Conservation (phyloP, 2,888 invertebrate genomes). For the Ophion costatus region DNA sequence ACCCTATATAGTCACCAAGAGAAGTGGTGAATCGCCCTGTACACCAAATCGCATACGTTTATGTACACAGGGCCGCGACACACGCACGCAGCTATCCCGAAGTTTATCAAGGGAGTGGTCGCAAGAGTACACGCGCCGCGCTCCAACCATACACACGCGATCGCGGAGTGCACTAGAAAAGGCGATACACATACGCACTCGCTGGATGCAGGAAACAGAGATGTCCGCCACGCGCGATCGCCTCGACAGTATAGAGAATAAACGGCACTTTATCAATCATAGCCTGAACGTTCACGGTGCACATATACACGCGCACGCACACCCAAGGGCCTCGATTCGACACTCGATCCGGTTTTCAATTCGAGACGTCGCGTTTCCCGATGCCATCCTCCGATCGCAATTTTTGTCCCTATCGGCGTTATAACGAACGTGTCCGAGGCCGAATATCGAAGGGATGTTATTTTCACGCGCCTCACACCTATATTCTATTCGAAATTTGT, state of each 20-base stretch:
- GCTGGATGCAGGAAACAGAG: slow-evolving; percentile 38
- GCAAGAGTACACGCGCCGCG: background rate
- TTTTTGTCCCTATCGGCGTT: slow-evolving; percentile 27
- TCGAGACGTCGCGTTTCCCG: slow-evolving; percentile 49
- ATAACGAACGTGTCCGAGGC: slow-evolving; percentile 24
- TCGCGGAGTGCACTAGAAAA: background rate
- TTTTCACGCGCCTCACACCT: slow-evolving; percentile 36
- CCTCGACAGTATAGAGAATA: slow-evolving; percentile 49
- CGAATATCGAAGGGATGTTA: slow-evolving; percentile 59
- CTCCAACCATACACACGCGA: background rate
- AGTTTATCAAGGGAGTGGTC: slow-evolving; percentile 1
- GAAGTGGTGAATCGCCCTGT: background rate
- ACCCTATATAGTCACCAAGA: too few relatives aligned
- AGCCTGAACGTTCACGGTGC: slow-evolving; percentile 25
- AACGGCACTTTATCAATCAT: slow-evolving; percentile 66
- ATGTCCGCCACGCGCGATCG: slow-evolving; percentile 44
- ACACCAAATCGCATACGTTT: background rate
- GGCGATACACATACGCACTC: background rate
- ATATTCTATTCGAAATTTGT: too few relatives aligned
- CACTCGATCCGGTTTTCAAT: slow-evolving; percentile 62
- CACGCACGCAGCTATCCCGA: background rate
- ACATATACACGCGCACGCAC: background rate
- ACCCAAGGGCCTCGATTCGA: slow-evolving; percentile 25
- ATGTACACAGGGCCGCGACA: background rate
- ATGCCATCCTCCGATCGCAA: slow-evolving; percentile 42